Base-by-base conservation (phyloP, 1,140 invertebrate species). In the Aricia agestis region DNA sequence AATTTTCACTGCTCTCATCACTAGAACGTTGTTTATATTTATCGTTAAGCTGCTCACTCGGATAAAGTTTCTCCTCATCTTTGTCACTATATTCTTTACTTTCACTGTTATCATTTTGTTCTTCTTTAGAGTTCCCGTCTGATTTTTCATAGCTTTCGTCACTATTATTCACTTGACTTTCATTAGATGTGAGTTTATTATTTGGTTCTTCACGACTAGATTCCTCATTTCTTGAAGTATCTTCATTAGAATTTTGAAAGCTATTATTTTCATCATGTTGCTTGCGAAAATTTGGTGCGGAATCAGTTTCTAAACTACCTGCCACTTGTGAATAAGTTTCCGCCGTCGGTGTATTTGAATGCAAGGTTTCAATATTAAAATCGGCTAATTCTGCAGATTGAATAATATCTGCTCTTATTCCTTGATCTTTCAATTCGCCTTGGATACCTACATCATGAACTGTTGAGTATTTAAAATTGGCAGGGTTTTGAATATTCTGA, bases 291-390 rank as follows among this genome's bases (percentile, higher is more conserved):
- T 19, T 25, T n/a, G 66, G 57, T 52, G 17, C 61, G 58, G 66
- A 36, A 61, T 6, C 5, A 19, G 6, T 19, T 25, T 63, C 19
- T 10, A n/a, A 61, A 63, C 18, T 41, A 0, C 9, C 10, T 19
- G 59, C 18, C 19, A 15, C 11, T 63, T 69, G 68, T 36, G 17
- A 19, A 42, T 58, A 19, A 42, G 18, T 52, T 59, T 68, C 19
- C 7, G 36, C 2, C 18, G 65, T 36, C 58, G 42, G 68, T 67
- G 58, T 31, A 70, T 68, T 72, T 31, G 67, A 19, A 72, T 74
- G 72, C 3, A 71, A 10, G 1, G 87, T 89, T 75, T 86, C 77
- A 65, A 91, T 86, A 70, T 86, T 86, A 66, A 87, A 88, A 78
- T 90, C 83, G 41, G 86, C 84, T 75, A 89, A 80, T 59, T 80